A percentile compares a stretch with the other conserved stretches of the same genome.
Conservation (phyloP, 1,140 invertebrate species). For the Hyposmocoma kahamanoa region DNA sequence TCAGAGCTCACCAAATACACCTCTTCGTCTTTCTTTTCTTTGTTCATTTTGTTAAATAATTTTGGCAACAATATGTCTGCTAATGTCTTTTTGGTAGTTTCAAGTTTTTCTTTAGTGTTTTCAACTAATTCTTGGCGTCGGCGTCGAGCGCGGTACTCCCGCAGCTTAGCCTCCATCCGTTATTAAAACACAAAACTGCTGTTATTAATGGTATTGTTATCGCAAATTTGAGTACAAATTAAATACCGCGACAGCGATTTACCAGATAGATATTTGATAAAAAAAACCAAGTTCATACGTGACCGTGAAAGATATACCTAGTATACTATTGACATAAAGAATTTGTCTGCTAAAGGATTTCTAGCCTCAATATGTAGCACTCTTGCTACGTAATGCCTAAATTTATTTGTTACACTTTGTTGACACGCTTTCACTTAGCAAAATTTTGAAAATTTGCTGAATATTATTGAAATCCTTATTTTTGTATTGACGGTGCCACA, state of each 20-base stretch:
- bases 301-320: too few species aligned
- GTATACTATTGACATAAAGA: too few species aligned
- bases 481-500: too few species aligned
- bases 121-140: constrained; percentile 51
- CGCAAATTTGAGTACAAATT: not conserved
- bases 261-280: too few species aligned
- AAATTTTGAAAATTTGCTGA: too few species aligned
- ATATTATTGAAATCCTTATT: too few species aligned
- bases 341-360: too few species aligned
- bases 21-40: constrained; percentile 36
- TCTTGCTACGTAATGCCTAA: too few species aligned
- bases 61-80: constrained; percentile 36
- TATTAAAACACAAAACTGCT: not conserved
- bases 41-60: constrained; percentile 37
- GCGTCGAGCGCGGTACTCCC: constrained; percentile 55
- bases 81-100: constrained; percentile 37
- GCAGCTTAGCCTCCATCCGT: constrained; percentile 65
- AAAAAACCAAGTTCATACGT: too few species aligned
- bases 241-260: not conserved
- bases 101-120: constrained; percentile 44
- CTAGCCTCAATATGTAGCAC: too few species aligned
- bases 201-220: not conserved
- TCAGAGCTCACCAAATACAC: constrained; percentile 34
- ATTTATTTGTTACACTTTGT: too few species aligned
- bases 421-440: too few species aligned